Percentiles rank a stretch among this genome's conserved stretches.
Conservation (phyloP, 2,888 invertebrate species). For the Phalera bucephala region DNA sequence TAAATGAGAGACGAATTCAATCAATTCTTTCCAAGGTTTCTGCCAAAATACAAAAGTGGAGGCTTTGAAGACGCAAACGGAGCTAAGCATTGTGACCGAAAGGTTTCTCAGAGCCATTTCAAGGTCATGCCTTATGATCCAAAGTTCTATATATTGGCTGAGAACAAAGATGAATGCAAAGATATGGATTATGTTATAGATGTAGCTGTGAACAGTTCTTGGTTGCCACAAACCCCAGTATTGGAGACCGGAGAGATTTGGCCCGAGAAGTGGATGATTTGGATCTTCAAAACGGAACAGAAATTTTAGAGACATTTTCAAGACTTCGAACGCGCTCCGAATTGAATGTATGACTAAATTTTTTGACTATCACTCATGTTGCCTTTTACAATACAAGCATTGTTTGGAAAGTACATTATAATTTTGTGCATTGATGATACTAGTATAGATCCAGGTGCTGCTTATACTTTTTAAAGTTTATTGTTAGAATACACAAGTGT, state of each 20-base stretch:
- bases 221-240: conserved; percentile 58
- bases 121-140: conserved; percentile 49
- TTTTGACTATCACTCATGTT: no score
- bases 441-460: no score
- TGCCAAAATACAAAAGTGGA: conserved; percentile 59
- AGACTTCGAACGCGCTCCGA: no score
- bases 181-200: conserved; percentile 47
- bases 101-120: conserved; percentile 59
- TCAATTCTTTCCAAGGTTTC: conserved; percentile 48
- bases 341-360: no score
- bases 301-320: conserved; percentile 22
- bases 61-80: conserved; percentile 60
- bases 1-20: conserved; percentile 49
- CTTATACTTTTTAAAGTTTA: no score
- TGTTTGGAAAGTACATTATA: no score
- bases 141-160: conserved; percentile 64
- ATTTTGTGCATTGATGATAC: no score
- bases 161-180: no score
- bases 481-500: no score
- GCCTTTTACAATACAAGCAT: no score
- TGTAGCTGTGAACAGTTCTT: conserved; percentile 16
- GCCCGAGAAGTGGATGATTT: conserved; percentile 48
- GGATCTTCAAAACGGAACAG: conserved; percentile 36
- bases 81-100: conserved; percentile 62
- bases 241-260: conserved; percentile 48